Percentiles rank a stretch among this genome's conserved stretches.
Conservation (phyloP, 2,113 vertebrate genomes). For the Asarcornis scutulata region DNA sequence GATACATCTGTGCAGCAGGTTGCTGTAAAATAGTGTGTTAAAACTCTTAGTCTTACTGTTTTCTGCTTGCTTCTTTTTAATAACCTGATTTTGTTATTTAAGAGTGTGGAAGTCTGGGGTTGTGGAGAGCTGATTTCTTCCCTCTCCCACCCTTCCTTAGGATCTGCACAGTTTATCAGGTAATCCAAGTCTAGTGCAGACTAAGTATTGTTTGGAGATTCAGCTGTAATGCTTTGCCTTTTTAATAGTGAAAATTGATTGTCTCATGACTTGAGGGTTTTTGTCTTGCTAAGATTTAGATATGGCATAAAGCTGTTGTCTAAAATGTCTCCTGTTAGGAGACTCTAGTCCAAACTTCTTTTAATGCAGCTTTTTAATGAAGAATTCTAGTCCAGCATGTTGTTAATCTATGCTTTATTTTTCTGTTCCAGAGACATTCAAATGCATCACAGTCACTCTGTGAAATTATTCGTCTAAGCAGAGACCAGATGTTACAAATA, state of each 20-base stretch:
- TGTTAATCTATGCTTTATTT: background rate
- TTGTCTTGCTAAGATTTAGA: background rate
- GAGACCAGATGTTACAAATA: constrained; percentile 98
- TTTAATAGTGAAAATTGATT: background rate
- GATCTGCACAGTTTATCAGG: too few species aligned
- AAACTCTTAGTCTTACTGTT: background rate
- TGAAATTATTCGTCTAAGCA: constrained; percentile 97
- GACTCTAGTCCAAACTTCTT: background rate
- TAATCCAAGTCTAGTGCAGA: background rate
- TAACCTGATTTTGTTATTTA: background rate
- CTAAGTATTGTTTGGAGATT: background rate
- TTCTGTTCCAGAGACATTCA: constrained; percentile 89
- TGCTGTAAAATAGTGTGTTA: background rate
- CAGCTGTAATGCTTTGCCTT: background rate
- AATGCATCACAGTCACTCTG: constrained; percentile 98
- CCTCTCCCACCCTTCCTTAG: background rate
- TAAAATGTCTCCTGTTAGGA: background rate
- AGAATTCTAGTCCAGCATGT: background rate
- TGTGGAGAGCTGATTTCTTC: background rate
- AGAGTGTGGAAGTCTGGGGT: background rate
- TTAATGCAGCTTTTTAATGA: background rate
- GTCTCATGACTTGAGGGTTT: background rate
- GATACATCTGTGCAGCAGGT: background rate
- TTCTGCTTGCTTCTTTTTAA: background rate
- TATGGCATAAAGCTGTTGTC: background rate